Evolutionary conservation across 2,888 invertebrate species (phyloP), one percentile per base, ranked within the genome.

Genomic region (Phengaris alcon): DNA sequence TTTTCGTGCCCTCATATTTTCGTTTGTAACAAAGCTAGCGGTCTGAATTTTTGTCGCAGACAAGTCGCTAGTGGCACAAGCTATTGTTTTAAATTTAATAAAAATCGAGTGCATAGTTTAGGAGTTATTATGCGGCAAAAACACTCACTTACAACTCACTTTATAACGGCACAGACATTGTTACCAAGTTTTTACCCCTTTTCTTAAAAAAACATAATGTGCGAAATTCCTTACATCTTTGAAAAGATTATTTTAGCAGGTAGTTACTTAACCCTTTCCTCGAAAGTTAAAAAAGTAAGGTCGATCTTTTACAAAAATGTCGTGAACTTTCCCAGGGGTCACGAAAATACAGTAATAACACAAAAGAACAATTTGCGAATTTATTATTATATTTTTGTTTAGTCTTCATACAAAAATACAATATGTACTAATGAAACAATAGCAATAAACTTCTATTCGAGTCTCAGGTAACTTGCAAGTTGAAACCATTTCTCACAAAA

Each of bases 241-340:
- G 12, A 64, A 44, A 44, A 44, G 12, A 64, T 64, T 64, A 35
- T 13, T 35, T 5, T 35, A 64, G 12, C 13, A 64, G 64, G 64
- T 64, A 64, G 64, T 64, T 9, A 10, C 52, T 70, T 54, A 72
- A 72, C 72, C 72, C 72, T 72, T 72, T 54, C 35, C 72, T 54
- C 8, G 54, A 15, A 54, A 52, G 35, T 44, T 35, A 6, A 51
- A 54, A 70, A 13, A 52, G 8, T 22, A 72, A 70, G 70, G 69
- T 22, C 69, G 35, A 44, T 44, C 46, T 46, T 68, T 68, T 7
- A 54, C 52, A 70, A 74, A 76, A 78, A 78, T 77, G 77, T 77
- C 76, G 76, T 75, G 73, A 74, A 76, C 76, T 77, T 77, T 77
- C 76, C 76, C 76, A 78, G 64, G 77, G 76, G 76, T 78, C 77